phyloP scores from a whole-genome alignment of 1,140 invertebrate genomes.

The Calephelis virginiensis region DNA sequence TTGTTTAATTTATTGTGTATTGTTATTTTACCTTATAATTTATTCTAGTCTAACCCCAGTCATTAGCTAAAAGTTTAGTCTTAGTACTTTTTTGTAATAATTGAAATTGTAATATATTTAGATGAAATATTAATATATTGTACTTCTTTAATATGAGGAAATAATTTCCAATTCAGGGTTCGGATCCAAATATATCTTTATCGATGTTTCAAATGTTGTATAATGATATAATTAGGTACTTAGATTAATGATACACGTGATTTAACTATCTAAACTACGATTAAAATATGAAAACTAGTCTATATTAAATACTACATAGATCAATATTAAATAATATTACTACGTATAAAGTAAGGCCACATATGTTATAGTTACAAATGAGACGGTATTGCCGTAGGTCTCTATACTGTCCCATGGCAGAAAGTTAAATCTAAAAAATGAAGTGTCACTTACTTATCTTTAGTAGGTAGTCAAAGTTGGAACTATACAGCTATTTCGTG shows the following conservation, averaged over 20 bases:
- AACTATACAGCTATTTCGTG: no score
- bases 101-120: slow-evolving; percentile 46
- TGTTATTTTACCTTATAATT: slow-evolving; percentile 48
- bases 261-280: background rate
- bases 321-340: no score
- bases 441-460: no score
- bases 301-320: no score
- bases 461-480: no score
- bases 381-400: no score
- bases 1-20: slow-evolving; percentile 62
- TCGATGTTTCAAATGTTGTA: slow-evolving; percentile 33
- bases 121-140: slow-evolving; percentile 38
- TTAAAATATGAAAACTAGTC: background rate
- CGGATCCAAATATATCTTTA: slow-evolving; percentile 24
- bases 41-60: slow-evolving; percentile 63
- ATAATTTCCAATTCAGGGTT: slow-evolving; percentile 25
- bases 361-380: no score
- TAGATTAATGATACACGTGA: slow-evolving; percentile 8
- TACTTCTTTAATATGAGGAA: slow-evolving; percentile 4
- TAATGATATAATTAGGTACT: slow-evolving; percentile 10
- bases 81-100: slow-evolving; percentile 37
- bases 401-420: no score
- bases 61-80: slow-evolving; percentile 53
- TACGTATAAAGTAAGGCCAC: no score
- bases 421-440: no score